These are phyloP conservation scores for Zygaena filipendulae DNA, from an alignment of 2,888 invertebrate species.

Conservation along the genomic window DNA sequence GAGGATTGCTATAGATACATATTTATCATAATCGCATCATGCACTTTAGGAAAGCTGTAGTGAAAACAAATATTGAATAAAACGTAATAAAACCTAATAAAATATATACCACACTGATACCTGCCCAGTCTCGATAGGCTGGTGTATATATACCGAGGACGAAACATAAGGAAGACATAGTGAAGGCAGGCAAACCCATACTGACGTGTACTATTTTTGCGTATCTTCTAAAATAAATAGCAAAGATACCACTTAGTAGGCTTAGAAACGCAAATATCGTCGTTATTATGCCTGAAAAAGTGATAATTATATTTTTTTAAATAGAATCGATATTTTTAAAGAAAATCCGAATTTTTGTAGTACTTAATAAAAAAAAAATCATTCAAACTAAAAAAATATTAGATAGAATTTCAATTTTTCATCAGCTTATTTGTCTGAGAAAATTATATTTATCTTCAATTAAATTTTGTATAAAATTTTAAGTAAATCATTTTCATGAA, in stretches of 20 bases:
- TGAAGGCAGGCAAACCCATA: slow-evolving; percentile 29
- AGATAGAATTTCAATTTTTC: too few species aligned
- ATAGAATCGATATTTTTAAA: too few species aligned
- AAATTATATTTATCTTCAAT: too few species aligned
- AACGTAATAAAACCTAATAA: slow-evolving; percentile 26
- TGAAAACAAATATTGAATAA: slow-evolving; percentile 25
- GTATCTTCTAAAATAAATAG: slow-evolving; percentile 12
- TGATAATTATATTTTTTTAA: too few species aligned
- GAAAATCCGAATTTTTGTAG: too few species aligned
- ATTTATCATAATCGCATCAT: slow-evolving; percentile 20
- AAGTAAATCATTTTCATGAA: too few species aligned
- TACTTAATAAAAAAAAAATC: too few species aligned
- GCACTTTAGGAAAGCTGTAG: slow-evolving; percentile 26
- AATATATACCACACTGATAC: slow-evolving; percentile 15
- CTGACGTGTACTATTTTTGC: slow-evolving; percentile 22
- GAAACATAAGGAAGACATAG: slow-evolving; percentile 27
- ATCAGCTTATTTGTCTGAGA: too few species aligned
- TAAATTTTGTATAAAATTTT: too few species aligned
- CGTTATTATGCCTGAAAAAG: slow-evolving; percentile 26
- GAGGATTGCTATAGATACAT: too few species aligned
- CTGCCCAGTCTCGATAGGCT: slow-evolving; percentile 24
- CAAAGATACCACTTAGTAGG: slow-evolving; percentile 21
- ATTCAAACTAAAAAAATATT: too few species aligned
- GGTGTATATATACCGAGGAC: slow-evolving; percentile 21
- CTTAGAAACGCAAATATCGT: slow-evolving; percentile 17